phyloP scores from a whole-genome alignment of 2,113 vertebrate genomes.

The Ivindomyrus marchei region DNA sequence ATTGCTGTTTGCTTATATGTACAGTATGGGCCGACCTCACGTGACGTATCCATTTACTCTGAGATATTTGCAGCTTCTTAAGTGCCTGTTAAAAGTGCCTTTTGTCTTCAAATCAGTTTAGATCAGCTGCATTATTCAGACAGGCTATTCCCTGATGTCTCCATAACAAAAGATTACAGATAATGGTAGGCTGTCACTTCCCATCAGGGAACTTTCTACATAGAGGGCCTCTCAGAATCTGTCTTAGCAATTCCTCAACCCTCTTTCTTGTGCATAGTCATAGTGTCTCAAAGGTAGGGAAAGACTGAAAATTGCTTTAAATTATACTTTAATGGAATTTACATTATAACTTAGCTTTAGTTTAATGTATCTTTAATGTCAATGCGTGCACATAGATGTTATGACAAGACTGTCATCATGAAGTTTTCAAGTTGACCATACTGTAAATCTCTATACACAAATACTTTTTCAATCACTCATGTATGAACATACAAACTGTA shows the following conservation, averaged over 20 bases:
- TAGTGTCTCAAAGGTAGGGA: neutral
- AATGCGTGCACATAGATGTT: neutral
- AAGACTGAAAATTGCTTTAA: neutral
- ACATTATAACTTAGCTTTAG: neutral
- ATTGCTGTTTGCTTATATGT: neutral
- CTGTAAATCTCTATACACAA: neutral
- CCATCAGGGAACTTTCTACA: constrained; percentile 23
- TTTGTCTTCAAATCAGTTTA: neutral
- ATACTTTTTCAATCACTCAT: neutral
- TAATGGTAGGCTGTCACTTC: constrained; percentile 27
- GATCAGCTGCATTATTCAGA: neutral
- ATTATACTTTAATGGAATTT: constrained; percentile 6
- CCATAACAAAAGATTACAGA: constrained; percentile 34
- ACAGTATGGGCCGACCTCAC: too few relatives aligned
- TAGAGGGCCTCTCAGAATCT: constrained; percentile 12
- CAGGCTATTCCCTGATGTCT: constrained; percentile 24
- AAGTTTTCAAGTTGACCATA: neutral
- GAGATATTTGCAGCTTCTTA: neutral
- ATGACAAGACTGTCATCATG: neutral
- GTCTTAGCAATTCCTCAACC: constrained; percentile 16
- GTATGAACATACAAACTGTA: neutral
- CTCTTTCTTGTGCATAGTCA: neutral
- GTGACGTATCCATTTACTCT: neutral
- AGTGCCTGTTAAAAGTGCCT: neutral
- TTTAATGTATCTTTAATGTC: neutral